Base-by-base conservation (phyloP, 2,797 vertebrate genomes). In the Cetoscarus ocellatus region DNA sequence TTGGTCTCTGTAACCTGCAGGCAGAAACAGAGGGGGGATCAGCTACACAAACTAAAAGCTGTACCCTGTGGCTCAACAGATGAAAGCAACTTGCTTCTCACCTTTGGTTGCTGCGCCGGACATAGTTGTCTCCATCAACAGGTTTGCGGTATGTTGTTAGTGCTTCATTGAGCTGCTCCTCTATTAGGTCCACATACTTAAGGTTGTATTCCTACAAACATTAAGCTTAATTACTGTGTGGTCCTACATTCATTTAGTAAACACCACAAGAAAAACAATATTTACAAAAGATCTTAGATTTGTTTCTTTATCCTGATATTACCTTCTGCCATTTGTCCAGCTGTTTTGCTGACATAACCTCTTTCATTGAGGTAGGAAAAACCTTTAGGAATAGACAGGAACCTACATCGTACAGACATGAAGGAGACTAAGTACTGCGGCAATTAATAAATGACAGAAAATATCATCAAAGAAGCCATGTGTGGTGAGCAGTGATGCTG, bases 321-420 rank as follows among this genome's bases (percentile, higher is more conserved):
- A 99, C 98, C 98, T 98, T 98, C 85, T 98, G 97, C 98, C 98
- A 99, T 83, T 97, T 98, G 82, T 99, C 98, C 92, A 99, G 94
- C 85, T 99, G 97, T 90, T n/a, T 99, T 99, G 85, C 95, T 96
- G 82, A 99, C 96, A 55, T 98, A 99, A 61, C 98, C 98, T 79
- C 98, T 96, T 91, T 99, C 98, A 61, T 99, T 99, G 82, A 99
- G 93, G 91, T 99, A 99, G 0, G 97, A 97, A 93, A 99, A 99
- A 0, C 98, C 98, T 92, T 99, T 99, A 73, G 98, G 98, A 91
- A 99, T 99, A 74, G 98, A 99, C 70, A 99, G 93, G 91, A 99
- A 99, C 90, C 98, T 99, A 73, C 27, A 93, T 0, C 93, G 66
- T 12, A 67, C 49, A 68, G n/a, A 49, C 12, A 27, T 55, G 36